Percentiles rank a stretch among this genome's conserved stretches.
phyloP scores from a whole-genome alignment of 1,140 invertebrate species.

The Drosophila nannoptera region DNA sequence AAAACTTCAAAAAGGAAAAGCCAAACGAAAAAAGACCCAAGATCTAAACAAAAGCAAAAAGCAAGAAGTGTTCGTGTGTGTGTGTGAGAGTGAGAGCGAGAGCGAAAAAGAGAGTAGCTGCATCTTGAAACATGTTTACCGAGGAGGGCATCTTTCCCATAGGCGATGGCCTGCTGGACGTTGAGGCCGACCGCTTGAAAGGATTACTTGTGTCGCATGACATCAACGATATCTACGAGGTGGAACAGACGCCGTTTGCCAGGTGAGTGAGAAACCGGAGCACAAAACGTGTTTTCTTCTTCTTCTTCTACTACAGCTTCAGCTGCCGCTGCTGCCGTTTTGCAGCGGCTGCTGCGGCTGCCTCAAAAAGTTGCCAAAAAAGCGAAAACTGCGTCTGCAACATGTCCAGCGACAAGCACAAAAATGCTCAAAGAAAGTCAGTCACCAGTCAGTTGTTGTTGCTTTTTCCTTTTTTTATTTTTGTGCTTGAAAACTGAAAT shows the following conservation, averaged over 20 bases:
- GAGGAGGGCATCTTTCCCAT: conserved; percentile 79
- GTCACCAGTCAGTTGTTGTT: conserved; percentile 50
- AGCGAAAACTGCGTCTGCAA: conserved; percentile 55
- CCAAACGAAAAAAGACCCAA: conserved; percentile 33
- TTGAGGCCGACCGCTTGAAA: conserved; percentile 82
- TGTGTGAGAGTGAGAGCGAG: conserved; percentile 14
- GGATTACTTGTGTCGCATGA: conserved; percentile 82
- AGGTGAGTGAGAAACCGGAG: conserved; percentile 80
- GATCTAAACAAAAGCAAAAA: conserved; percentile 34
- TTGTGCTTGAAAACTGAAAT: conserved; percentile 57
- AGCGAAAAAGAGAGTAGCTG: conserved; percentile 26
- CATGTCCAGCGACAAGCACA: conserved; percentile 49
- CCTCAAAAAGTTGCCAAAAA: conserved; percentile 52
- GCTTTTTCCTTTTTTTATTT: conserved; percentile 8
- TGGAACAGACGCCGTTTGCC: conserved; percentile 86
- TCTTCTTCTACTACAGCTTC: conserved; percentile 21
- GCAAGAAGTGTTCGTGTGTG: conserved; percentile 12
- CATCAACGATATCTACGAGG: conserved; percentile 84
- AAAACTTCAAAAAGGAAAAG: conserved; percentile 29
- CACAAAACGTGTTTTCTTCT: conserved; percentile 40
- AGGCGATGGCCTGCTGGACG: conserved; percentile 83
- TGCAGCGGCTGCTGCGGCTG: conserved; percentile 16
- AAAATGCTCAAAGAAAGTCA: conserved; percentile 72
- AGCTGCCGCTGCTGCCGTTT: neutral
- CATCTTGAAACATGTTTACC: conserved; percentile 70